Base-by-base conservation (phyloP, 2,888 invertebrate genomes). In the Lycia hirtaria region DNA sequence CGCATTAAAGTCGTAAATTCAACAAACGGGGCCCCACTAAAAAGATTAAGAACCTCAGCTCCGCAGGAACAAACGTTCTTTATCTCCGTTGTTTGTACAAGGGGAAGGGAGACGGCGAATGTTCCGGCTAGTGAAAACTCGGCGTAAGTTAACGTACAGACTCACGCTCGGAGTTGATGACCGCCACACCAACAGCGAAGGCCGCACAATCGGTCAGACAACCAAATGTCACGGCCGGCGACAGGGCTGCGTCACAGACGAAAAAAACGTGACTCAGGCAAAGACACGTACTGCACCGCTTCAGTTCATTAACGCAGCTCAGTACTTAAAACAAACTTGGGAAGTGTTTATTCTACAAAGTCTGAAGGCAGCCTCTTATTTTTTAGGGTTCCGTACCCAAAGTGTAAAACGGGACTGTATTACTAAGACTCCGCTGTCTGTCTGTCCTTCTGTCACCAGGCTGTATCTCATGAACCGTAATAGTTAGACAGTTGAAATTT, bases 171-270 rank as follows among this genome's bases (percentile, higher is more conserved):
- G 87, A 82, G 91, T 88, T 87, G 90, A 83, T 87, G 91, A 92
- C 91, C 90, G 90, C 86, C 78, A 71, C 72, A 92, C 89, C 89
- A 89, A 85, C 76, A 70, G 72, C 81, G 90, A 90, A 92, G 91
- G 91, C 88, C 89, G 86, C 71, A 73, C 90, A 90, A 91, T 92
- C 91, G 90, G 91, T 91, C 91, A 90, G 83, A 83, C 87, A 83
- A 76, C 76, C 83, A 92, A 92, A 92, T 92, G 91, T 92, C 91
- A 92, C 74, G 91, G 91, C 70, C 64, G 71, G 81, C 78, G 85
- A 83, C 87, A 83, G 86, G 83, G 78, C 81, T 77, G 78, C 88
- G 90, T 88, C 89, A 88, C 83, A 83, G 79, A 85, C 77, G 76
- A 85, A 48, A 87, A 85, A 88, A 87, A 87, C 81, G 84, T 89